A percentile compares a stretch with the other conserved stretches of the same genome.
Conservation (phyloP, 2,113 vertebrate genomes). For the Poicephalus meyeri region DNA sequence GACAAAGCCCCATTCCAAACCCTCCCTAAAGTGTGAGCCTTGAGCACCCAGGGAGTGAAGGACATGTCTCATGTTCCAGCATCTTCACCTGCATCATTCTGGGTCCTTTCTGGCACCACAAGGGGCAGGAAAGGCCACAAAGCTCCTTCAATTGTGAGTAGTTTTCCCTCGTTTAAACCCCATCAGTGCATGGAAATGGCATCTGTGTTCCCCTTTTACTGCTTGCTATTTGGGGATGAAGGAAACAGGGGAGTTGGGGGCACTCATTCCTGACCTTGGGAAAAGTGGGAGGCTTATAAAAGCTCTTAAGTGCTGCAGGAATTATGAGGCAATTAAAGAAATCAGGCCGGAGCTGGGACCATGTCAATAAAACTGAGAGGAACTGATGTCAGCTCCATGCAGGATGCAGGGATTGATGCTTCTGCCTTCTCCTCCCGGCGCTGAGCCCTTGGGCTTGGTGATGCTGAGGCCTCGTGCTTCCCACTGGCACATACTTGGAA, state of each 20-base stretch:
- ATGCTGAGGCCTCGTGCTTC: not conserved
- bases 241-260: not conserved
- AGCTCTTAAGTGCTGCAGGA: conserved; percentile 16
- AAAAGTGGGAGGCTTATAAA: conserved; percentile 46
- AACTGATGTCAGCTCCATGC: not conserved
- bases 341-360: not conserved
- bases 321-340: conserved; percentile 59
- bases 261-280: not conserved
- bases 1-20: not conserved
- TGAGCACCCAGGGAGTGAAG: not conserved
- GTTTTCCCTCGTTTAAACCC: not conserved
- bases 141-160: not conserved
- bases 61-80: rapidly evolving
- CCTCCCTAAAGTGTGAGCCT: not conserved
- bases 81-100: not conserved
- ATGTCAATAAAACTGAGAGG: not conserved
- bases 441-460: not conserved
- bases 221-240: not conserved
- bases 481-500: not conserved
- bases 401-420: not conserved
- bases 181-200: not conserved
- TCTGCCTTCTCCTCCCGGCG: not conserved
- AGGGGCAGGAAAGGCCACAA: not conserved
- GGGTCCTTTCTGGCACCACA: not conserved
- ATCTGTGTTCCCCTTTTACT: conserved; percentile 3